Conservation (phyloP, 2,797 vertebrate genomes). For the Muraenolepis orangiensis region DNA sequence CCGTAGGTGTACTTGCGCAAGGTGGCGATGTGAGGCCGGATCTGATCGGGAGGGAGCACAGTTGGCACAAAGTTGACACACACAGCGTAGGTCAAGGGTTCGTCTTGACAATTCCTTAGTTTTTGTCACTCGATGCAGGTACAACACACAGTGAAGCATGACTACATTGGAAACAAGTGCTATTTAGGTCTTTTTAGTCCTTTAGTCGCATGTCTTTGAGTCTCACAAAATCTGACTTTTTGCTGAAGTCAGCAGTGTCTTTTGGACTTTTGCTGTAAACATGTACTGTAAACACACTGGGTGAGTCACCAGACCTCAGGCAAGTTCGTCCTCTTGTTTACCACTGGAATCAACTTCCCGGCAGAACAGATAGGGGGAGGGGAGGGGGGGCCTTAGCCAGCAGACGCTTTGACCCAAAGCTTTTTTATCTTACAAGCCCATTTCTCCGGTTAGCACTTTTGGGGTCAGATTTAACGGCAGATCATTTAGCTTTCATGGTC, state of each 20-base stretch:
- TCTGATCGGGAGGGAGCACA: conserved; percentile 67
- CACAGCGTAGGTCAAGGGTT: not conserved
- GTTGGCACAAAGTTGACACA: not conserved
- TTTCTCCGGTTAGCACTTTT: not conserved
- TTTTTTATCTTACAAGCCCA: not conserved
- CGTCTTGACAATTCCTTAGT: not conserved
- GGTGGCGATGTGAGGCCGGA: conserved; percentile 95
- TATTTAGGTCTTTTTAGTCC: not conserved
- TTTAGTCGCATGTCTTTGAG: not conserved
- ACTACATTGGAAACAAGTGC: not conserved
- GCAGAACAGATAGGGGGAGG: not conserved
- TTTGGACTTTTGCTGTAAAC: no score
- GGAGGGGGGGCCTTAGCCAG: no score
- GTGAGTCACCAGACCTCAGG: not conserved
- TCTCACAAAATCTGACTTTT: no score
- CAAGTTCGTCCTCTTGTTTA: not conserved
- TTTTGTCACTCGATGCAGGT: not conserved
- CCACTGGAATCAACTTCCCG: not conserved
- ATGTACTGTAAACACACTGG: not conserved
- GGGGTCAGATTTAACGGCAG: not conserved
- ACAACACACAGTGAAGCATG: not conserved
- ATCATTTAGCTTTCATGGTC: not conserved
- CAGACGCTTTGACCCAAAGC: not conserved
- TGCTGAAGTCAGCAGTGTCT: no score
- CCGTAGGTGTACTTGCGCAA: conserved; percentile 97